These are phyloP conservation scores for Rafetus swinhoei DNA, from an alignment of 2,113 vertebrate genomes.

Conservation along the genomic window DNA sequence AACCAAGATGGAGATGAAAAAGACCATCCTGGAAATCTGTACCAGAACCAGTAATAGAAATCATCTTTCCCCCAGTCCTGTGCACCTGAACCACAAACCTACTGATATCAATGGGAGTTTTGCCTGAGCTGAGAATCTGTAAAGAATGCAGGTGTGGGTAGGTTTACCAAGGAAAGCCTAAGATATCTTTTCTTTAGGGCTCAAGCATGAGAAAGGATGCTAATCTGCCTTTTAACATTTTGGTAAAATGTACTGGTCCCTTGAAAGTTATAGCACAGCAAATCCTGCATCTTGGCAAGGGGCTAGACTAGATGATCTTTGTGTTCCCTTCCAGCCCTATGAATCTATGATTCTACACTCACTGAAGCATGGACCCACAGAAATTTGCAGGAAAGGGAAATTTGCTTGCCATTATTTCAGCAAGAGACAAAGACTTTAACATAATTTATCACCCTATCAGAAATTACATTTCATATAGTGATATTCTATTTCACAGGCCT, in stretches of 20 bases:
- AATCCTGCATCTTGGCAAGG: neutral
- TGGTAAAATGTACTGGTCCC: neutral
- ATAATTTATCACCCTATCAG: conserved; percentile 7
- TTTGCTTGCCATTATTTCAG: neutral
- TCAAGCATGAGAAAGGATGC: neutral
- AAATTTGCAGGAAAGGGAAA: neutral
- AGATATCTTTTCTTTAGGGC: neutral
- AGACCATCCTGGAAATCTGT: neutral
- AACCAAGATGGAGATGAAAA: neutral
- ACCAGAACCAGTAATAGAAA: neutral
- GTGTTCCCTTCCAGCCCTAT: neutral
- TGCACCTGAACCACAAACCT: neutral
- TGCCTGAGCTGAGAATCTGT: neutral
- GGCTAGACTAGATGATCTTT: neutral
- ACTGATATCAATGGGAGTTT: neutral
- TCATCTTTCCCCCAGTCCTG: neutral
- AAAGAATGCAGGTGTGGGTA: neutral
- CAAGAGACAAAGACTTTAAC: neutral
- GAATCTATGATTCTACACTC: neutral
- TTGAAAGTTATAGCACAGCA: neutral
- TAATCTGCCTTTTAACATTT: neutral
- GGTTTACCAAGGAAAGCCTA: neutral
- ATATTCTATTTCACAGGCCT: neutral
- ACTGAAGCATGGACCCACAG: neutral
- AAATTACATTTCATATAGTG: neutral